These are phyloP conservation scores for Mionectes macconnelli DNA, from an alignment of 2,113 vertebrate species.

Conservation along the genomic window DNA sequence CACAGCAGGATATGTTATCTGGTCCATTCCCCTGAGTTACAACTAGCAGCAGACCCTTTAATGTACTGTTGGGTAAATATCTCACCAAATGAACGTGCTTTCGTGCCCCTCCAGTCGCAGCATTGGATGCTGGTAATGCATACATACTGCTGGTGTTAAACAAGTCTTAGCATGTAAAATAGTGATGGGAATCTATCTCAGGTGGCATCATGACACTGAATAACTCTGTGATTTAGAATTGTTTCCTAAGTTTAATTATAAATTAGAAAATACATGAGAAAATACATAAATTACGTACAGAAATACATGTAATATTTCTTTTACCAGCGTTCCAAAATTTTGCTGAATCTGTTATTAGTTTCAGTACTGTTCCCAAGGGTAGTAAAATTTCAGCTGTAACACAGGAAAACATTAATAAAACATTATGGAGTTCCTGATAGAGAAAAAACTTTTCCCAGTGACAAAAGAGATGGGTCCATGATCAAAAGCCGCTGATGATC, in stretches of 20 bases:
- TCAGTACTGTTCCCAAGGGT: background rate
- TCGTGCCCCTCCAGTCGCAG: accelerated
- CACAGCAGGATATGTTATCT: background rate
- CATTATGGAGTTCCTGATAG: background rate
- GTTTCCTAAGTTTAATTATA: background rate
- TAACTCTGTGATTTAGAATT: background rate
- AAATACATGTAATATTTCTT: background rate
- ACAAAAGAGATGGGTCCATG: background rate
- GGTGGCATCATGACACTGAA: background rate
- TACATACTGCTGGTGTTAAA: background rate
- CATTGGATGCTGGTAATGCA: background rate
- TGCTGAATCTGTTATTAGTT: background rate
- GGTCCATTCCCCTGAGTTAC: background rate
- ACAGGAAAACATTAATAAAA: background rate
- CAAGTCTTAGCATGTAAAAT: background rate
- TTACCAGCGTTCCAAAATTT: background rate
- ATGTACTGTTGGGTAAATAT: background rate
- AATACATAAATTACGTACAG: background rate
- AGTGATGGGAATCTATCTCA: background rate
- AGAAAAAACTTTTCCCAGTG: background rate
- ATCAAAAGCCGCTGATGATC: background rate
- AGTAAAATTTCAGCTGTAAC: background rate
- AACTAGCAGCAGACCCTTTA: background rate
- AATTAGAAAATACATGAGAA: background rate
- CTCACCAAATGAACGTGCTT: background rate